Evolutionary conservation across 2,888 invertebrate genomes (phyloP).

Genomic region (Amitus sp.): DNA sequence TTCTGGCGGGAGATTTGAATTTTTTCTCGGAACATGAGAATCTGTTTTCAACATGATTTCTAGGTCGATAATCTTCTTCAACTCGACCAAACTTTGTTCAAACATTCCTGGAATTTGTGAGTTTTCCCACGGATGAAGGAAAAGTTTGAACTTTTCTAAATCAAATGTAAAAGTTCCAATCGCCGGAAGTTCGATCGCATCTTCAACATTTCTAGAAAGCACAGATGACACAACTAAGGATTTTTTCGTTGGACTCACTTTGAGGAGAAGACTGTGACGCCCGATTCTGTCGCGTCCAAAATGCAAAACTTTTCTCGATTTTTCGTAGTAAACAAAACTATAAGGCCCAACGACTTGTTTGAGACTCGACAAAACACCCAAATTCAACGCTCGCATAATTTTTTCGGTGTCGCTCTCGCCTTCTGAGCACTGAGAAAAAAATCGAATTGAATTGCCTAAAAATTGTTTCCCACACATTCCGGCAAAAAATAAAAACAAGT

Average conservation of each 20-base stretch:
- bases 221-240: constrained; percentile 51
- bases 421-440: constrained; percentile 10
- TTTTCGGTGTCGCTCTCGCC: constrained; percentile 43
- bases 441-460: too few species aligned
- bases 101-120: constrained; percentile 58
- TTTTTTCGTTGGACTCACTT: constrained; percentile 60
- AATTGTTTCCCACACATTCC: too few species aligned
- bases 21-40: too few species aligned
- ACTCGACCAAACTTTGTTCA: constrained; percentile 54
- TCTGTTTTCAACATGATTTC: too few species aligned
- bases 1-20: too few species aligned
- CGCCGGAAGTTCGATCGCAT: constrained; percentile 73
- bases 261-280: constrained; percentile 82
- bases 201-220: constrained; percentile 64
- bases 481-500: too few species aligned
- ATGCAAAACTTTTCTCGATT: constrained; percentile 71
- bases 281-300: constrained; percentile 90
- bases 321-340: constrained; percentile 81
- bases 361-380: too few species aligned
- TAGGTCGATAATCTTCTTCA: constrained; percentile 55
- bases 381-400: too few species aligned
- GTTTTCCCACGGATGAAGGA: constrained; percentile 66
- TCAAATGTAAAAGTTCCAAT: constrained; percentile 70
- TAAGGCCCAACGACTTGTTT: constrained; percentile 82
- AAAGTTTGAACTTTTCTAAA: constrained; percentile 61